Percentiles rank a stretch among this genome's conserved stretches.
These are phyloP conservation scores for Bombycilla garrulus DNA, from an alignment of 2,113 vertebrate species.

Conservation along the genomic window DNA sequence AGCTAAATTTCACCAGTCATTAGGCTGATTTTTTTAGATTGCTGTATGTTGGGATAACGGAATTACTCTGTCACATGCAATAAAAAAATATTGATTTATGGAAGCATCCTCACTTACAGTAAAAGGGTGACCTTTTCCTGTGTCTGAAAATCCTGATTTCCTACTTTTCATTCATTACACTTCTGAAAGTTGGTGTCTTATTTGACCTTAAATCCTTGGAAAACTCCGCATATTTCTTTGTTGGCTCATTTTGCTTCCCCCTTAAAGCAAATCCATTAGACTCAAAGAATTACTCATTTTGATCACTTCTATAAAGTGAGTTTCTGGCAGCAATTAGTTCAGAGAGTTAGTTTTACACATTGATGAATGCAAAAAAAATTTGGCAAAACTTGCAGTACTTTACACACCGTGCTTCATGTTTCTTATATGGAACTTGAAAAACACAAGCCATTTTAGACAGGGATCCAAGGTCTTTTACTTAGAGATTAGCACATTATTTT, in stretches of 20 bases:
- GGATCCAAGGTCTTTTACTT: neutral
- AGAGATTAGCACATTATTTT: neutral
- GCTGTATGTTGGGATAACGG: neutral
- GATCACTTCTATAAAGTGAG: slow-evolving; percentile 13
- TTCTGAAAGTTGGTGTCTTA: slow-evolving; percentile 9
- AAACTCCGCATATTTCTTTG: neutral
- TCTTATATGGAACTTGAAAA: neutral
- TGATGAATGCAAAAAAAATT: neutral
- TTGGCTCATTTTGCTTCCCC: slow-evolving; percentile 11
- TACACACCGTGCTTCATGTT: neutral
- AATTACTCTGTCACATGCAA: neutral
- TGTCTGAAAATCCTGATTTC: neutral
- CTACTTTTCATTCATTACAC: neutral
- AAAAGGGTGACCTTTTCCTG: neutral
- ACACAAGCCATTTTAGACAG: neutral
- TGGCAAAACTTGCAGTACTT: neutral
- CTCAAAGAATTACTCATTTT: slow-evolving; percentile 38
- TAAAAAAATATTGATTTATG: neutral
- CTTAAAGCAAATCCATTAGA: slow-evolving; percentile 21
- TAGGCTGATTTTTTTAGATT: neutral
- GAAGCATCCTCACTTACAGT: neutral
- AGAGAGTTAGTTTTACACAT: slow-evolving; percentile 25
- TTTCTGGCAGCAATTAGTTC: slow-evolving; percentile 44
- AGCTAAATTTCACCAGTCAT: neutral
- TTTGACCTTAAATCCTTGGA: slow-evolving; percentile 30